These are phyloP conservation scores for Drosophila ochracea DNA, from an alignment of 2,888 invertebrate species.

Conservation along the genomic window DNA sequence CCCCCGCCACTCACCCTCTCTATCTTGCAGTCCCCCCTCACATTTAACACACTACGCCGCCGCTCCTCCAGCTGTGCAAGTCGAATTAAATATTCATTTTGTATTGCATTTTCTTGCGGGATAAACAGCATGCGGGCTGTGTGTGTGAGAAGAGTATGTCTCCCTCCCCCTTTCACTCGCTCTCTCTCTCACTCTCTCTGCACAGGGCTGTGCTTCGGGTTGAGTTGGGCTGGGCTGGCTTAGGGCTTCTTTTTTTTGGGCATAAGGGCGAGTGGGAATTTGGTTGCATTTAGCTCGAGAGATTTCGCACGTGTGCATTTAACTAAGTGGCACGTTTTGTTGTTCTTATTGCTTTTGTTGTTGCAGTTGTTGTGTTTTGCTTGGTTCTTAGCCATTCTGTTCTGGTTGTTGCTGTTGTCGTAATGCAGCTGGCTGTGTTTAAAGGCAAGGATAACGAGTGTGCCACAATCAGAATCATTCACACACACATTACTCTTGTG, in stretches of 20 bases:
- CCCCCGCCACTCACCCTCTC: neutral
- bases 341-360: constrained; percentile 13
- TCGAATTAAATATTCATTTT: constrained; percentile 76
- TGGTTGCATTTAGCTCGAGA: constrained; percentile 76
- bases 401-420: constrained; percentile 18
- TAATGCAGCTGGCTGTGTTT: constrained; percentile 42
- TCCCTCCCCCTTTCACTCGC: neutral
- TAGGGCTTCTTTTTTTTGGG: constrained; percentile 1
- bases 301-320: constrained; percentile 80
- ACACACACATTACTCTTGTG: constrained; percentile 7
- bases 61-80: constrained; percentile 15
- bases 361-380: neutral
- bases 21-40: neutral
- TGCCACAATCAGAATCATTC: constrained; percentile 14
- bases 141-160: neutral
- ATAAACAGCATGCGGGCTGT: constrained; percentile 27
- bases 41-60: neutral
- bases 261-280: constrained; percentile 26
- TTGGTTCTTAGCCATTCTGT: constrained; percentile 8
- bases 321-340: constrained; percentile 68
- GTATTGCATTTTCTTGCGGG: constrained; percentile 71
- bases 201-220: constrained; percentile 2
- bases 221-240: neutral
- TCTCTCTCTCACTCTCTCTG: neutral
- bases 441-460: constrained; percentile 52